These are phyloP conservation scores for Digitonthophagus gazella DNA, from an alignment of 2,888 invertebrate genomes.

Conservation along the genomic window DNA sequence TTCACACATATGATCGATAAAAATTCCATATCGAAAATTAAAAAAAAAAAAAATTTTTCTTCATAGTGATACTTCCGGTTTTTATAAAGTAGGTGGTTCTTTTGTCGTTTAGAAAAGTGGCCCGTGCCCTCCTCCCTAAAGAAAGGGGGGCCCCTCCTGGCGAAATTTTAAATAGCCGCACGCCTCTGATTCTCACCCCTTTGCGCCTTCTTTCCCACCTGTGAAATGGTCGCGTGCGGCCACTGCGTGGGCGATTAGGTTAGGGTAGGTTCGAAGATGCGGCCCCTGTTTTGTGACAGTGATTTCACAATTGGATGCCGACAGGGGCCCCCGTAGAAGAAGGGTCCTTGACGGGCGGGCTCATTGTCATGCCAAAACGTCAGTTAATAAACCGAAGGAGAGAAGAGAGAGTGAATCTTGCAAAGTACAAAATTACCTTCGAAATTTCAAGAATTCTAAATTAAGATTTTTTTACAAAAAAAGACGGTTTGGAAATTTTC, in stretches of 20 bases:
- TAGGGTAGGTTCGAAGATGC: slow-evolving; percentile 33
- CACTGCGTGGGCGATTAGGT: slow-evolving; percentile 33
- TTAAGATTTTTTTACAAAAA: too few species aligned
- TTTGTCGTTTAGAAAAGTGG: neutral
- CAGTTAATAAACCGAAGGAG: neutral
- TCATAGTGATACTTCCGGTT: neutral
- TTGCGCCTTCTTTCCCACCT: slow-evolving; percentile 36
- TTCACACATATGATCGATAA: neutral
- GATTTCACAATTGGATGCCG: neutral
- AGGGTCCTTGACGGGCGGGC: neutral
- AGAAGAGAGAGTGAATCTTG: too few species aligned
- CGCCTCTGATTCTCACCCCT: slow-evolving; percentile 32
- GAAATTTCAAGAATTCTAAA: too few species aligned
- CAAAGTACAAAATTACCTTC: too few species aligned
- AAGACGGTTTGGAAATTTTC: too few species aligned
- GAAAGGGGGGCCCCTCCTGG: slow-evolving; percentile 21
- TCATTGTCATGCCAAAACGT: neutral
- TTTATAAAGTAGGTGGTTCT: neutral
- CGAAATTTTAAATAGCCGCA: slow-evolving; percentile 35
- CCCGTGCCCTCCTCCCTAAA: neutral
- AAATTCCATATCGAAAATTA: neutral
- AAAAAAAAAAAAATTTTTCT: neutral
- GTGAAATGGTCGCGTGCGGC: slow-evolving; percentile 41
- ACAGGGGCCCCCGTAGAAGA: neutral
- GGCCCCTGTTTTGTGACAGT: slow-evolving; percentile 7